These are phyloP conservation scores for Corythornis cristatus DNA, from an alignment of 2,113 vertebrate genomes.

Conservation along the genomic window DNA sequence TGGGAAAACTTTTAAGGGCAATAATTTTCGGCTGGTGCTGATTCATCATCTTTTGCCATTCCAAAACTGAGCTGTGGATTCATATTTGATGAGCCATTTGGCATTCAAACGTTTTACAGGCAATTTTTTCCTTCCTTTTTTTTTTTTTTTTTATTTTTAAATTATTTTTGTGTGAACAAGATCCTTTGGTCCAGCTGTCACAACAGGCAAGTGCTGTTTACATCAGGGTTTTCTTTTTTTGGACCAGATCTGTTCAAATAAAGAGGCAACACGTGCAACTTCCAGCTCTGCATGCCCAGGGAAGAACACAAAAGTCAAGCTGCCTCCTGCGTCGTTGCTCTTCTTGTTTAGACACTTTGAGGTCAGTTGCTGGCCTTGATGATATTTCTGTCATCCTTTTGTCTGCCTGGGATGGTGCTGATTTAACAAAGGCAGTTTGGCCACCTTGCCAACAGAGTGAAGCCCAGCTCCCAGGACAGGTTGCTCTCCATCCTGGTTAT, in stretches of 20 bases:
- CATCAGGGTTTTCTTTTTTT: not conserved
- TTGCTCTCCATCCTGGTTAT: not conserved
- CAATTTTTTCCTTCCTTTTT: not conserved
- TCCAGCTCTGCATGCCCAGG: not conserved
- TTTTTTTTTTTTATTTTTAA: not conserved
- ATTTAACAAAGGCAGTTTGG: not conserved
- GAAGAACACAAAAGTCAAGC: slow-evolving; percentile 4
- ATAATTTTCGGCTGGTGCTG: not conserved
- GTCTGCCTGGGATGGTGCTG: not conserved
- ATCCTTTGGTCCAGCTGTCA: slow-evolving; percentile 30
- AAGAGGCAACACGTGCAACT: not conserved
- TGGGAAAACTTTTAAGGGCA: not conserved
- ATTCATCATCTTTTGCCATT: slow-evolving; percentile 2
- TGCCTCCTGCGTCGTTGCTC: not conserved
- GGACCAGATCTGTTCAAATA: not conserved
- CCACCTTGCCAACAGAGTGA: not conserved
- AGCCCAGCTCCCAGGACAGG: not conserved
- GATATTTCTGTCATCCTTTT: not conserved
- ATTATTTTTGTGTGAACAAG: not conserved
- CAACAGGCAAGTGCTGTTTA: not conserved
- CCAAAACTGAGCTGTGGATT: not conserved
- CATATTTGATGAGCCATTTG: not conserved
- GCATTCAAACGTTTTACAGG: not conserved
- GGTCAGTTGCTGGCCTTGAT: slow-evolving; percentile 1
- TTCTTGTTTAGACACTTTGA: slow-evolving; percentile 8